Conservation (phyloP, 2,797 vertebrate species). For the Spondyliosoma cantharus region DNA sequence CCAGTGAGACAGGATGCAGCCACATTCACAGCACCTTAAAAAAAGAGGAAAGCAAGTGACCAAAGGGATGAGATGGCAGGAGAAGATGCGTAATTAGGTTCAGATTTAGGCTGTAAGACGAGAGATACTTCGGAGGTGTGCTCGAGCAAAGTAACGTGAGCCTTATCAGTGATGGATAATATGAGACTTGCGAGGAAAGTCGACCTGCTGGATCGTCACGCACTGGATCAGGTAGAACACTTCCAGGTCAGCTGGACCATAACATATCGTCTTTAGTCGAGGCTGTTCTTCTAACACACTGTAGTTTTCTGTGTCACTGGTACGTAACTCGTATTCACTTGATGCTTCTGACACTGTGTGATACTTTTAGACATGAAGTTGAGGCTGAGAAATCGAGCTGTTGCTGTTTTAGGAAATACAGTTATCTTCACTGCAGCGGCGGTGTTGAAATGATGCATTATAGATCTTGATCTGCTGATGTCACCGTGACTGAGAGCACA, state of each 20-base stretch:
- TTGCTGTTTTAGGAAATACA: conserved; percentile 23
- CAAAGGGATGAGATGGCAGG: background rate
- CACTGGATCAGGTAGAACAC: conserved; percentile 35
- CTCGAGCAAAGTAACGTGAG: conserved; percentile 46
- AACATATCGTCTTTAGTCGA: conserved; percentile 8
- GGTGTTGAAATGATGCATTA: conserved; percentile 8
- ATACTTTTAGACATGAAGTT: conserved; percentile 8
- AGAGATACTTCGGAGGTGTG: conserved; percentile 18
- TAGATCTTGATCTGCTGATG: conserved; percentile 27
- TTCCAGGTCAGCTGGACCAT: conserved; percentile 30
- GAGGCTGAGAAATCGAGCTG: background rate
- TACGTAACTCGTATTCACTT: background rate
- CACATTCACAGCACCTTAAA: conserved; percentile 93
- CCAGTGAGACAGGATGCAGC: conserved; percentile 90
- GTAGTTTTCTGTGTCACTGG: conserved; percentile 21
- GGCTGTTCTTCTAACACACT: conserved; percentile 5
- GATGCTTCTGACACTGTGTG: background rate
- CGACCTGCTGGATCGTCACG: conserved; percentile 17
- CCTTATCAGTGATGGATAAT: conserved; percentile 37
- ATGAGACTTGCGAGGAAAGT: conserved; percentile 37
- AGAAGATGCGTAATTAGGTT: conserved; percentile 16
- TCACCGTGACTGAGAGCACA: conserved; percentile 13
- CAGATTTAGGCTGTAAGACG: conserved; percentile 3
- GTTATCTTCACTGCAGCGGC: background rate
- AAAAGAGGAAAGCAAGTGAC: background rate